Percentiles rank a stretch among this genome's conserved stretches.
These are phyloP conservation scores for Parnassius orleans DNA, from an alignment of 2,888 invertebrate species.

Conservation along the genomic window DNA sequence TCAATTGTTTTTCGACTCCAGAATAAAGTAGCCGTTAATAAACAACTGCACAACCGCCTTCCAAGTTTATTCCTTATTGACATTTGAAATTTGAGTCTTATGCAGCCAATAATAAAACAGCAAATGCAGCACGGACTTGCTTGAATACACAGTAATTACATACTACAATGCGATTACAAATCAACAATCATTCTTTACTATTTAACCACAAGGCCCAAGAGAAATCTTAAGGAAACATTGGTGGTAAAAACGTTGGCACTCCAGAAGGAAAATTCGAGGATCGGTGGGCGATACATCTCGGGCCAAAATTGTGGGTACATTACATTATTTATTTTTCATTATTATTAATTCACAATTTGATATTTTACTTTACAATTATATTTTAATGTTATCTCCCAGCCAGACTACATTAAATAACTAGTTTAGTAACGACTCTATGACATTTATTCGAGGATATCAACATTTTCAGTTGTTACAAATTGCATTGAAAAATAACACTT, in stretches of 20 bases:
- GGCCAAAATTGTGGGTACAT: constrained; percentile 41
- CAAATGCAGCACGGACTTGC: constrained; percentile 64
- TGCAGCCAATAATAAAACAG: constrained; percentile 8
- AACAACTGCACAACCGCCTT: no score
- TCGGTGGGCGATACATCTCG: constrained; percentile 58
- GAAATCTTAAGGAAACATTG: constrained; percentile 30
- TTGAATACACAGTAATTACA: constrained; percentile 62
- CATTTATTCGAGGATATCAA: background rate
- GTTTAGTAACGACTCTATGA: constrained; percentile 22
- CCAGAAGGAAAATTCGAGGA: constrained; percentile 32
- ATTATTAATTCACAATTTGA: constrained; percentile 28
- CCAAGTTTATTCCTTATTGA: background rate
- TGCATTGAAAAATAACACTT: constrained; percentile 65
- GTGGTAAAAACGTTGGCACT: constrained; percentile 46
- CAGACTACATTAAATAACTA: constrained; percentile 38
- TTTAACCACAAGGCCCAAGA: constrained; percentile 25
- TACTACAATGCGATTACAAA: constrained; percentile 70
- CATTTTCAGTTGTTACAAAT: constrained; percentile 33
- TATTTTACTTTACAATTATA: constrained; percentile 14
- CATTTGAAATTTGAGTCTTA: constrained; percentile 18
- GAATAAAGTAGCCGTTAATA: no score
- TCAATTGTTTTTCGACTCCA: no score
- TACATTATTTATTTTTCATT: constrained; percentile 26
- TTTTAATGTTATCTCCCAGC: constrained; percentile 40
- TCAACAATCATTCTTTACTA: constrained; percentile 47